Evolutionary conservation across 2,888 invertebrate genomes (phyloP).

Genomic region (Gari tellinella): DNA sequence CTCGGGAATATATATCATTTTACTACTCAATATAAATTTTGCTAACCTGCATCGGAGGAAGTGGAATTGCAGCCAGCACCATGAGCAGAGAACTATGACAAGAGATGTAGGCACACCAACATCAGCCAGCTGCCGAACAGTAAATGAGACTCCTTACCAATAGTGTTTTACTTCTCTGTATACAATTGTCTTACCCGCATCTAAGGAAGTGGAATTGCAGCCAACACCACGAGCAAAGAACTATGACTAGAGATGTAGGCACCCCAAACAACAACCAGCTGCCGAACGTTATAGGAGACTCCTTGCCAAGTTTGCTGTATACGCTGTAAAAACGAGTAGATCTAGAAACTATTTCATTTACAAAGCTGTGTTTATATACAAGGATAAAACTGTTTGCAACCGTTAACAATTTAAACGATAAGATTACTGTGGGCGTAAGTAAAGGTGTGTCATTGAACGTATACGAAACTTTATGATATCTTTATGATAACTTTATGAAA

Average conservation of each 20-base stretch:
- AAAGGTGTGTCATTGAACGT: no score
- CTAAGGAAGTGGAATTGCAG: conserved; percentile 65
- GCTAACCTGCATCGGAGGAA: conserved; percentile 69
- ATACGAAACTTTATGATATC: no score
- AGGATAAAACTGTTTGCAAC: no score
- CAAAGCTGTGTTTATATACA: no score
- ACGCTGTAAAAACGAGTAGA: conserved; percentile 61
- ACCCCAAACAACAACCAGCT: conserved; percentile 76
- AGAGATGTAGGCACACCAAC: conserved; percentile 75
- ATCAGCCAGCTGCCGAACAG: conserved; percentile 75
- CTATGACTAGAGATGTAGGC: conserved; percentile 74
- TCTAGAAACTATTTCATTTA: no score
- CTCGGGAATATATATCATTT: no score
- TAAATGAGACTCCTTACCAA: conserved; percentile 64
- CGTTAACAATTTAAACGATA: no score
- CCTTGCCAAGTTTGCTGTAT: conserved; percentile 60
- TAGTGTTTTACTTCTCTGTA: conserved; percentile 53
- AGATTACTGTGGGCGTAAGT: no score
- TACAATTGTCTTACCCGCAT: conserved; percentile 58
- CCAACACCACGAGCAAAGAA: conserved; percentile 80
- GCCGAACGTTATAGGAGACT: conserved; percentile 70
- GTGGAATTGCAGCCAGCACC: conserved; percentile 75
- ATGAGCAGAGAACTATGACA: conserved; percentile 76
- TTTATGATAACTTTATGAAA: no score
- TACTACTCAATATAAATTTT: no score